Evolutionary conservation across 2,888 invertebrate genomes (phyloP).

Genomic region (Amphipoea oculea): DNA sequence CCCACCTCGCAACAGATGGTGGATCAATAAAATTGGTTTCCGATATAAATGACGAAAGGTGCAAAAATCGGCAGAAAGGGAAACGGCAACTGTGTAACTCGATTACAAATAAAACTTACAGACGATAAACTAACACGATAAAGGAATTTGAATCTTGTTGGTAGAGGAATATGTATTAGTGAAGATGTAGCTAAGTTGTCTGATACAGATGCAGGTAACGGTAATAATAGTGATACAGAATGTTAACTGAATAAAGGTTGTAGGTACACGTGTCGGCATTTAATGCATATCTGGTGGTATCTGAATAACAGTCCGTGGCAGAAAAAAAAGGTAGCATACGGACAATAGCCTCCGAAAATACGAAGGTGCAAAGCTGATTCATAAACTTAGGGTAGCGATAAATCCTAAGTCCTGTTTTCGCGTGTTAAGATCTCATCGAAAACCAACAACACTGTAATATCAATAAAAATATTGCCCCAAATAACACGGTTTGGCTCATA

Average conservation of each 20-base stretch:
- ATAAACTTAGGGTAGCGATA: slow-evolving; percentile 34
- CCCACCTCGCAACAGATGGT: slow-evolving; percentile 80
- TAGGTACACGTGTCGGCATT: slow-evolving; percentile 69
- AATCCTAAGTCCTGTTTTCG: slow-evolving; percentile 54
- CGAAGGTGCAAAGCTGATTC: slow-evolving; percentile 31
- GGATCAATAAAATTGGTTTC: slow-evolving; percentile 79
- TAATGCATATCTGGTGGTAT: slow-evolving; percentile 66
- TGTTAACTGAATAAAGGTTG: slow-evolving; percentile 67
- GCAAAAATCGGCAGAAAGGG: slow-evolving; percentile 81
- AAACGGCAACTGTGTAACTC: slow-evolving; percentile 80
- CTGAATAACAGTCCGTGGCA: slow-evolving; percentile 50
- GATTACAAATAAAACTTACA: slow-evolving; percentile 67
- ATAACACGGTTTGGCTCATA: slow-evolving; percentile 59
- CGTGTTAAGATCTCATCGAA: slow-evolving; percentile 59
- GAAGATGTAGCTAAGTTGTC: slow-evolving; percentile 26
- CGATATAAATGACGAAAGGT: slow-evolving; percentile 80
- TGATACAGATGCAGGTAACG: slow-evolving; percentile 70
- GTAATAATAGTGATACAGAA: slow-evolving; percentile 76
- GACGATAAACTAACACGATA: slow-evolving; percentile 26
- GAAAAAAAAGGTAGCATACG: slow-evolving; percentile 9
- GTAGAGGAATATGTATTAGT: slow-evolving; percentile 41
- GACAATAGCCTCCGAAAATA: slow-evolving; percentile 46
- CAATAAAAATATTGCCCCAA: slow-evolving; percentile 64
- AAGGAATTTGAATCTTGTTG: slow-evolving; percentile 65
- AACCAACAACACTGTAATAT: slow-evolving; percentile 60